Evolutionary conservation across 2,888 invertebrate genomes (phyloP).

Genomic region (Habrosyne pyritoides): DNA sequence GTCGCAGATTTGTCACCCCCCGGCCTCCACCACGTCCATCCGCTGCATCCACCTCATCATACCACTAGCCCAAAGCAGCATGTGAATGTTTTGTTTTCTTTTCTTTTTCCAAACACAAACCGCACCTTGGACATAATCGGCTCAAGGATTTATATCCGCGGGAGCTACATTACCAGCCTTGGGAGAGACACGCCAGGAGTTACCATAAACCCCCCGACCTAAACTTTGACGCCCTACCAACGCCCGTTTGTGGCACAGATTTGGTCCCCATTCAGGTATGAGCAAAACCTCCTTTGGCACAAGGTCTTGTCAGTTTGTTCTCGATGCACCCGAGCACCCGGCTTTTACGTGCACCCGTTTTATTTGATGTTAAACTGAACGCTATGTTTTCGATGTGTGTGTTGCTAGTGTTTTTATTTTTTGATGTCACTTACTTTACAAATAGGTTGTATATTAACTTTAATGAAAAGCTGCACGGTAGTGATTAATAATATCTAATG

Average conservation of each 20-base stretch:
- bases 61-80: slow-evolving; percentile 80
- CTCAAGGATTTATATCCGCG: slow-evolving; percentile 82
- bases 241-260: slow-evolving; percentile 79
- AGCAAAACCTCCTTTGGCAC: slow-evolving; percentile 68
- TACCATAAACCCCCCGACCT: slow-evolving; percentile 83
- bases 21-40: slow-evolving; percentile 56
- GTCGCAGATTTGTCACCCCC: slow-evolving; percentile 63
- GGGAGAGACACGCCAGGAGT: slow-evolving; percentile 86
- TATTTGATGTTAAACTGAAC: slow-evolving; percentile 46
- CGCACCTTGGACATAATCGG: slow-evolving; percentile 81
- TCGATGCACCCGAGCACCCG: slow-evolving; percentile 70
- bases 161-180: slow-evolving; percentile 86
- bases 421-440: slow-evolving; percentile 12
- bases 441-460: slow-evolving; percentile 19
- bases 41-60: slow-evolving; percentile 76
- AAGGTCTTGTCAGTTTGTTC: slow-evolving; percentile 60
- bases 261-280: slow-evolving; percentile 83
- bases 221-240: slow-evolving; percentile 78
- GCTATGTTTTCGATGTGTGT: slow-evolving; percentile 56
- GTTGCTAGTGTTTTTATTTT: slow-evolving; percentile 32
- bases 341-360: slow-evolving; percentile 75
- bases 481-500: slow-evolving; percentile 29
- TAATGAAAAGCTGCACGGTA: slow-evolving; percentile 61
- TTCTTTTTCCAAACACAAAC: slow-evolving; percentile 82
- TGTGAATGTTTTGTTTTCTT: slow-evolving; percentile 84